Evolutionary conservation across 2,797 vertebrate species (phyloP).

Genomic region (Falco columbarius): DNA sequence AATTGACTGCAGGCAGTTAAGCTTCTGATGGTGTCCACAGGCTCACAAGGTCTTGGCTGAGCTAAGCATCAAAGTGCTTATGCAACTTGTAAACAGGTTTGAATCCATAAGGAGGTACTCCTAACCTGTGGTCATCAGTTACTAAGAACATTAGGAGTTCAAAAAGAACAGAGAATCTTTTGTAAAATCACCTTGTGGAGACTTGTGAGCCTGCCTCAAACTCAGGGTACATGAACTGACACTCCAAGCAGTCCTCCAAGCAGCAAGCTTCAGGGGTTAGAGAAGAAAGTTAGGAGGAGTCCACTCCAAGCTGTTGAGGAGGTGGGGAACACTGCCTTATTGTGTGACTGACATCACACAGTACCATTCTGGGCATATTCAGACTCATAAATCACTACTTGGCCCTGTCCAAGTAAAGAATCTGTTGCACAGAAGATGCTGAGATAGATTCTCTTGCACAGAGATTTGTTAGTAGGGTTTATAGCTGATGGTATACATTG

Average conservation of each 20-base stretch:
- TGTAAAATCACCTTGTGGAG: not conserved
- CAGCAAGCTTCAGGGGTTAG: not conserved
- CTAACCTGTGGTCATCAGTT: not conserved
- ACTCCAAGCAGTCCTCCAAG: not conserved
- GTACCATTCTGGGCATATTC: not conserved
- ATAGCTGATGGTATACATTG: not conserved
- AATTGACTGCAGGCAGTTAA: not conserved
- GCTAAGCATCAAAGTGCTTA: not conserved
- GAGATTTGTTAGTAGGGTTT: accelerated
- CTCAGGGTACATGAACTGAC: not conserved
- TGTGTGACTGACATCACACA: not conserved
- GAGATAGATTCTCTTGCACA: not conserved
- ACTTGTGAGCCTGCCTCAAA: not conserved
- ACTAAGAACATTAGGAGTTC: not conserved
- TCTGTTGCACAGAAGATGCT: not conserved
- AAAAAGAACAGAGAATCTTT: not conserved
- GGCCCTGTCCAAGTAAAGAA: not conserved
- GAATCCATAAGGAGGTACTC: not conserved
- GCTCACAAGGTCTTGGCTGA: not conserved
- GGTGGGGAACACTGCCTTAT: not conserved
- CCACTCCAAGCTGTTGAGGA: not conserved
- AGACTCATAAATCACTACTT: not conserved
- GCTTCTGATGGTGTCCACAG: not conserved
- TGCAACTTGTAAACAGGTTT: not conserved
- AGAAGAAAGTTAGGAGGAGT: not conserved